Evolutionary conservation across 2,113 vertebrate species (phyloP), one percentile per base, ranked within the genome.

Genomic region (Damaliscus lunatus): DNA sequence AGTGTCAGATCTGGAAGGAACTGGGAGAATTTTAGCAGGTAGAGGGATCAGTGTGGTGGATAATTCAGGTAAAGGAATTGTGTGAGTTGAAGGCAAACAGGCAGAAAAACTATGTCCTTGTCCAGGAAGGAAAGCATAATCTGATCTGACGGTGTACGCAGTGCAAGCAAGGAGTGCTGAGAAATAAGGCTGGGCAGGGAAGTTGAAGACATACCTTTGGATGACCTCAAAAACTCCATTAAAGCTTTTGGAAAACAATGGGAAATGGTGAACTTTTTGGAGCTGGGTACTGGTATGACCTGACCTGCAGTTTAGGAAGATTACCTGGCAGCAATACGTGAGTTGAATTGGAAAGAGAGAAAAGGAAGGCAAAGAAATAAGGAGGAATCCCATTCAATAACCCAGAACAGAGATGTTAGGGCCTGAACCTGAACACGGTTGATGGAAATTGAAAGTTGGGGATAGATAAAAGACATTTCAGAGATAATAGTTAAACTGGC

Each of bases 301-400:
- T 95, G 88, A 95, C 46, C 82, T 89, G 25, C 91, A 89, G 87
- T 82, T 98, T 85, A 67, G 84, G 90, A 95, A 95, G 62, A 91
- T 93, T 92, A 94, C 95, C 84, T 97, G 93, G 88, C 84, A 97
- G 52, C 29, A 43, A 36, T 36, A 71, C 7, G 52, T 50, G 46
- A 94, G 10, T 64, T 94, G 82, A 29, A 81, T 9, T 40, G 52
- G 15, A 95, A 46, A 74, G 17, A 62, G 23, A 31, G 7, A 55
- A 83, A 82, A 53, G n/a, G 33, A 97, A 60, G 40, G 25, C 67
- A 85, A 94, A 25, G 50, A 88, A 92, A 60, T 67, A 89, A 85
- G 53, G 92, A 93, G 59, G 23, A 87, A 90, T 27, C 12, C 33
- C 83, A 88, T 67, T 90, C 74, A 81, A 29, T 88, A 96, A 83